Evolutionary conservation across 2,888 invertebrate species (phyloP), one percentile per base, ranked within the genome.

Genomic region (Ethmia dodecea): DNA sequence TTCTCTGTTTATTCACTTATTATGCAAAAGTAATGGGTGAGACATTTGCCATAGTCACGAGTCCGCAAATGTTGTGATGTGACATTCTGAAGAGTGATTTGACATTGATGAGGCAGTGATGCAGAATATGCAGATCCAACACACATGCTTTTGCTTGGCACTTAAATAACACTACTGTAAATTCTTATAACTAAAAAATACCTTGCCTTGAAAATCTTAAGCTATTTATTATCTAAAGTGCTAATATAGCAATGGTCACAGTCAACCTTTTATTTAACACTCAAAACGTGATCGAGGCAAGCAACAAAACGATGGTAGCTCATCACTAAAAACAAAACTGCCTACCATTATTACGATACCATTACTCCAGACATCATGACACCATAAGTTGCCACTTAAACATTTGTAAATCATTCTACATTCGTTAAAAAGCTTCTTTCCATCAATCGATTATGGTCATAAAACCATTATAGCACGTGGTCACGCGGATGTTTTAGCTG

Each of bases 31-130:
- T 70, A 71, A 73, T 73, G 72, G 64, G 61, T 44, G 49, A 36
- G 43, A 55, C 60, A 61, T 67, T 70, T 60, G 63, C 58, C 54
- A 64, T 60, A 55, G 71, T 69, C 71, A 70, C 67, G 73, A 70
- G 53, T 53, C 28, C 25, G 35, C 35, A 42, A 37, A 42, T 38
- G 40, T 31, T 38, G 34, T 22, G 22, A 22, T 22, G 22, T 45
- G 45, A 40, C 45, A 45, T 45, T 45, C 38, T 37, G 40, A 40
- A 37, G 29, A 13, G 14, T 14, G 31, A 28, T 38, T 31, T 35
- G 35, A 31, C 34, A 35, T 38, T 38, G 24, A 38, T 31, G 38
- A n/a, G n/a, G n/a, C n/a, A n/a, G n/a, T n/a, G n/a, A n/a, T n/a
- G n/a, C n/a, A n/a, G n/a, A n/a, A n/a, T n/a, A n/a, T n/a, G n/a